Base-by-base conservation (phyloP, 2,888 invertebrate genomes). In the Hydrotaea cyrtoneurina region DNA sequence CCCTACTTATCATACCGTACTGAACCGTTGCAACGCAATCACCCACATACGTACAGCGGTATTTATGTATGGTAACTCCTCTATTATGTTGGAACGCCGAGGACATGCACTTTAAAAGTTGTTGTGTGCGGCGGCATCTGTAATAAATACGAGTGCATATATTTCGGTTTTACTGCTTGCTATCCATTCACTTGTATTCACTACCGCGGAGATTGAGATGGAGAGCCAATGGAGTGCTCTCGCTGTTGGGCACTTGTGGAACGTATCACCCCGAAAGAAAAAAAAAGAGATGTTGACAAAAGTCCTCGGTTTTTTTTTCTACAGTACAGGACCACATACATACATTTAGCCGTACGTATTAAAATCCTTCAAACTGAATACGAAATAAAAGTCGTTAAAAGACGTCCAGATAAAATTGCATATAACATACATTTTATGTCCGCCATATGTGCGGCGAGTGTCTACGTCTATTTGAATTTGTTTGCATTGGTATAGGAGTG, bases 291-390 rank as follows among this genome's bases (percentile, higher is more conserved):
- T 71, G 39, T 75, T 78, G 66, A 21, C 43, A 46, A 46, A 78
- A 69, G 69, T 74, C 66, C 31, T 50, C n/a, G n/a, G n/a, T n/a
- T n/a, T n/a, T n/a, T n/a, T n/a, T n/a, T 17, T 50, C 73, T 69
- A 57, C 64, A 83, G 50, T 80, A 57, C 39, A 15, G 23, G 8
- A 43, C 10, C 46, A 23, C 69, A 50, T 2, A 23, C 23, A 46
- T 13, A 43, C 66, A 43, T n/a, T n/a, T n/a, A n/a, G n/a, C n/a
- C 17, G 19, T 21, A 50, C 31, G 26, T 36, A 57, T 73, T 74
- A 64, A 81, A 82, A 77, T 82, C 74, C 69, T 80, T 79, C 69
- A 80, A 82, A 82, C 36, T 77, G 77, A 74, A 79, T 85, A 62
- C 62, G 13, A 73, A 82, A 75, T 69, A 78, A 53, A 46, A 78